Base-by-base conservation (phyloP, 2,888 invertebrate genomes). In the Lymantria dispar region DNA sequence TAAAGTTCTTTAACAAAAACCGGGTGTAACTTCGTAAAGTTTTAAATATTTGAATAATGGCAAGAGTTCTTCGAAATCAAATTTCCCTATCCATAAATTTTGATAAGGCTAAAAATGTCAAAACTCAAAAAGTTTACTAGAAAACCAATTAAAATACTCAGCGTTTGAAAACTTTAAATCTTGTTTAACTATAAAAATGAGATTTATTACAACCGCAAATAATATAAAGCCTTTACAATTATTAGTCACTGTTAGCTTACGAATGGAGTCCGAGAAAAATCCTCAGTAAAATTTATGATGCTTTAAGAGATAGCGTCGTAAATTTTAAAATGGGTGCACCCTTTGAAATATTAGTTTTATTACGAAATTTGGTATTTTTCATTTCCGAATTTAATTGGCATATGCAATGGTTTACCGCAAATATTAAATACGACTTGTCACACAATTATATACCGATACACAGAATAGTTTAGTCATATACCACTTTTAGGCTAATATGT, bases 171-270 rank as follows among this genome's bases (percentile, higher is more conserved):
- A 50, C 44, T 45, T 58, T 49, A 37, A 48, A 52, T 53, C 62
- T 52, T 52, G 51, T 52, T 50, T 59, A 58, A 59, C 59, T 59
- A 65, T 70, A 64, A 72, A 40, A 73, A 70, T 36, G 31, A 70
- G 72, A 80, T 78, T 79, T 79, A 80, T 70, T 51, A 54, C 60
- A 56, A 73, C 74, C 72, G 61, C 74, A 70, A 63, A 56, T 56
- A 56, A 59, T 62, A 58, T 62, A 56, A 58, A 54, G 46, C 64
- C 56, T 66, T 61, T 56, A 65, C 58, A 48, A 48, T 64, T 66
- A 72, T 75, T 75, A 72, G 71, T 67, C 71, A 76, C 59, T 65
- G 43, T 46, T 44, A 46, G 51, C 48, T 47, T 47, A 48, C 22
- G 12, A 54, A 54, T 43, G 43, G 43, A 54, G 51, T 54, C 58